Evolutionary conservation across 2,888 invertebrate species (phyloP).

Genomic region (Lymantria monacha): DNA sequence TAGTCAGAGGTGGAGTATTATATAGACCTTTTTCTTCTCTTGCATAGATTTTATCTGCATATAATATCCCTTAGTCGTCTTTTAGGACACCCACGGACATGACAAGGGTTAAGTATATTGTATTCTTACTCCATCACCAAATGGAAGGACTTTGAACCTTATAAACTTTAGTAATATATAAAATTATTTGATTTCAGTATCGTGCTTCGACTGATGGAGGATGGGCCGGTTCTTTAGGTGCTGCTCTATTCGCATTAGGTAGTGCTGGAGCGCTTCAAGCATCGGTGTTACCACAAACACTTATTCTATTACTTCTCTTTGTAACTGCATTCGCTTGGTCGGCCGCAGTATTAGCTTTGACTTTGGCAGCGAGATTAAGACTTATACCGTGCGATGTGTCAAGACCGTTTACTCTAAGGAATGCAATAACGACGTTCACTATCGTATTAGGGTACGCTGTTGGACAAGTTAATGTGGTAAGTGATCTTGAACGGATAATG

Average conservation of each 20-base stretch:
- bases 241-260: conserved; percentile 88
- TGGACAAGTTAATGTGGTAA: conserved; percentile 96
- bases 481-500: conserved; percentile 40
- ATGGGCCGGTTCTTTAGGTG: conserved; percentile 91
- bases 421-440: conserved; percentile 93
- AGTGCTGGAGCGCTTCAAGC: conserved; percentile 90
- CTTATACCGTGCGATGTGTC: conserved; percentile 94
- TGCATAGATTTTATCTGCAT: too few relatives aligned
- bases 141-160: too few relatives aligned
- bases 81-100: too few relatives aligned
- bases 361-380: conserved; percentile 90
- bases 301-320: conserved; percentile 91
- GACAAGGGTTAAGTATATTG: too few relatives aligned
- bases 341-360: conserved; percentile 91
- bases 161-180: too few relatives aligned
- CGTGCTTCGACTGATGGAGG: conserved; percentile 93
- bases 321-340: conserved; percentile 96
- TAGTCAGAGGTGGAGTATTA: too few relatives aligned
- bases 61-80: too few relatives aligned
- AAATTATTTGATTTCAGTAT: conserved; percentile 82
- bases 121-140: too few relatives aligned
- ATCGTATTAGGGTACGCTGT: conserved; percentile 93
- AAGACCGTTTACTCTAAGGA: conserved; percentile 89
- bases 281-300: conserved; percentile 91
- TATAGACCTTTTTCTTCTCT: too few relatives aligned